These are phyloP conservation scores for Ommatoiulus sabulosus DNA, from an alignment of 2,888 invertebrate species.

Conservation along the genomic window DNA sequence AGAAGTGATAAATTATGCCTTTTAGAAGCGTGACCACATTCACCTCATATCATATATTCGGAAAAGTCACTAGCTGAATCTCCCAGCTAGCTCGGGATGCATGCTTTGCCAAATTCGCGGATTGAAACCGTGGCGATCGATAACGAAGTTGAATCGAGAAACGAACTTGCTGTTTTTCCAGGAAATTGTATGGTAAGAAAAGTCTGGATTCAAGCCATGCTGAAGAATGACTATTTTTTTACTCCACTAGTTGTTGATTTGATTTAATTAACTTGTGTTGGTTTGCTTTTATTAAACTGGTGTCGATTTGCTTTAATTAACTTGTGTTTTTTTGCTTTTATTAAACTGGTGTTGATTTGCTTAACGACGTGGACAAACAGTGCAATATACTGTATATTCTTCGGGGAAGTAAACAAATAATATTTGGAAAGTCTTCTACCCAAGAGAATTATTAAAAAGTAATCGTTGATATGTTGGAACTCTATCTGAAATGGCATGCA, in stretches of 20 bases:
- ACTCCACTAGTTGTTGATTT: background rate
- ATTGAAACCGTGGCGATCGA: background rate
- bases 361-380: too few relatives aligned
- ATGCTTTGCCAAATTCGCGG: background rate
- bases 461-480: too few relatives aligned
- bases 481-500: too few relatives aligned
- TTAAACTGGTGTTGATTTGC: background rate
- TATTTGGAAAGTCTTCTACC: too few relatives aligned
- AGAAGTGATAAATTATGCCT: constrained; percentile 18
- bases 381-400: too few relatives aligned
- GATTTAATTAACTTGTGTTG: background rate
- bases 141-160: background rate
- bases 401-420: too few relatives aligned
- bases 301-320: too few relatives aligned
- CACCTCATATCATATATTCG: constrained; percentile 15
- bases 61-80: background rate
- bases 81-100: background rate
- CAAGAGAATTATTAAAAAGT: too few relatives aligned
- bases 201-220: background rate
- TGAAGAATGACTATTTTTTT: background rate
- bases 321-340: background rate
- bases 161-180: background rate
- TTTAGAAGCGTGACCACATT: constrained; percentile 23
- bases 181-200: background rate
- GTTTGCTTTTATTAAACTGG: background rate